Conservation (phyloP, 2,888 invertebrate genomes). For the Esperia sulphurella region DNA sequence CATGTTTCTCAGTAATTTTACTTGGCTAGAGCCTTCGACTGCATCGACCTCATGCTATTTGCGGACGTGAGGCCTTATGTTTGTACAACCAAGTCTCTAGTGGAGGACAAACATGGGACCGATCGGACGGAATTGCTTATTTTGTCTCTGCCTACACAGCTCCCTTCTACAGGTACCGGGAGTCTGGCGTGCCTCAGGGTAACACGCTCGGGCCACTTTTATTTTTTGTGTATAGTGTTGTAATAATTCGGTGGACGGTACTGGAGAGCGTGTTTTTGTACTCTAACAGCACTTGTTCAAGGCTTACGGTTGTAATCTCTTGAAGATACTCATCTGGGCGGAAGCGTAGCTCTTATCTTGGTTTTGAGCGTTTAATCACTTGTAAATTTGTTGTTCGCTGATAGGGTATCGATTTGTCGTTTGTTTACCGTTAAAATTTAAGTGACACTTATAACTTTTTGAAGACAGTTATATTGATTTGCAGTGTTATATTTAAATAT, state of each 20-base stretch:
- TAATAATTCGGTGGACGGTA: slow-evolving; percentile 55
- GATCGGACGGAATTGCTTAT: slow-evolving; percentile 78
- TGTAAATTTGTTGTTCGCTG: slow-evolving; percentile 40
- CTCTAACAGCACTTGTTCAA: slow-evolving; percentile 39
- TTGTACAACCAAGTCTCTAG: slow-evolving; percentile 76
- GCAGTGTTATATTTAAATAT: too few relatives aligned
- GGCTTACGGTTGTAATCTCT: slow-evolving; percentile 62
- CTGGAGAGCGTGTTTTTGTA: slow-evolving; percentile 54
- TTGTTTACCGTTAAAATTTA: slow-evolving; percentile 11
- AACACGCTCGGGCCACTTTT: slow-evolving; percentile 44
- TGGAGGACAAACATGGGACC: slow-evolving; percentile 76
- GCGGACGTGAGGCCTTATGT: slow-evolving; percentile 75
- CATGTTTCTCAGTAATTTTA: slow-evolving; percentile 45
- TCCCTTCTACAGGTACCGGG: slow-evolving; percentile 67
- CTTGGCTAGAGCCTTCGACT: slow-evolving; percentile 53
- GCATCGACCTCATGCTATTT: slow-evolving; percentile 72
- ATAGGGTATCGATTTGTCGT: slow-evolving; percentile 10
- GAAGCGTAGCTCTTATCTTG: slow-evolving; percentile 47
- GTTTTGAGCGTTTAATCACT: slow-evolving; percentile 42
- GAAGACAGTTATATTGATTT: not conserved
- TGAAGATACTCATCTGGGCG: slow-evolving; percentile 47
- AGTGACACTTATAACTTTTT: not conserved
- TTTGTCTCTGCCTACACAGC: slow-evolving; percentile 75
- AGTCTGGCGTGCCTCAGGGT: slow-evolving; percentile 56
- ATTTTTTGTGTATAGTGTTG: slow-evolving; percentile 26